Percentiles rank a stretch among this genome's conserved stretches.
Evolutionary conservation across 2,113 vertebrate genomes (phyloP).

Genomic region (Brachyhypopomus gauderio): DNA sequence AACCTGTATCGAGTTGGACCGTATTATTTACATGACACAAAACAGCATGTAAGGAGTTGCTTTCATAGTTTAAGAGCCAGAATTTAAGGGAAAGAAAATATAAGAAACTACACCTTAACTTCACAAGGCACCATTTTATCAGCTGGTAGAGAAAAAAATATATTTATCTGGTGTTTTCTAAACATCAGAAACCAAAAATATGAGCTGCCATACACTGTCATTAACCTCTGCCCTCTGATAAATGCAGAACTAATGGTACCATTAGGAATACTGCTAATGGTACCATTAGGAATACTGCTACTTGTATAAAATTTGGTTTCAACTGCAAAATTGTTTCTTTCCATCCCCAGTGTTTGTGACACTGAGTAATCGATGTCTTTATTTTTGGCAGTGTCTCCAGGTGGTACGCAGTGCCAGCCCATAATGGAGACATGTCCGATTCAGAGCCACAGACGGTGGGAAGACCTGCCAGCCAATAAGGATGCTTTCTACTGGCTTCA

Average conservation of each 20-base stretch:
- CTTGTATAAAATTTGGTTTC: slow-evolving; percentile 48
- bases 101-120: slow-evolving; percentile 55
- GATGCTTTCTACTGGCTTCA: slow-evolving; percentile 67
- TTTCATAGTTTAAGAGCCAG: slow-evolving; percentile 36
- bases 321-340: slow-evolving; percentile 34
- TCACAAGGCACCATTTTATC: slow-evolving; percentile 65
- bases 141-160: slow-evolving; percentile 58
- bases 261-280: slow-evolving; percentile 46
- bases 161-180: slow-evolving; percentile 52
- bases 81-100: slow-evolving; percentile 8
- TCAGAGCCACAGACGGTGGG: slow-evolving; percentile 60
- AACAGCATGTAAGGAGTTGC: slow-evolving; percentile 34
- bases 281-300: slow-evolving; percentile 45
- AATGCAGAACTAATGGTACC: slow-evolving; percentile 20
- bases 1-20: slow-evolving; percentile 8
- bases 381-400: slow-evolving; percentile 72
- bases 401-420: slow-evolving; percentile 44
- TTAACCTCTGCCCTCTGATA: slow-evolving; percentile 36
- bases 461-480: slow-evolving; percentile 63
- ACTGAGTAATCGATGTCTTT: slow-evolving; percentile 55
- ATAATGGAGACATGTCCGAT: slow-evolving; percentile 48
- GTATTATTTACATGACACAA: slow-evolving; percentile 42
- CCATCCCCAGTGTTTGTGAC: slow-evolving; percentile 44
- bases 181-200: slow-evolving; percentile 44
- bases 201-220: slow-evolving; percentile 54